These are phyloP conservation scores for Tyria jacobaeae DNA, from an alignment of 2,888 invertebrate genomes.

Conservation along the genomic window DNA sequence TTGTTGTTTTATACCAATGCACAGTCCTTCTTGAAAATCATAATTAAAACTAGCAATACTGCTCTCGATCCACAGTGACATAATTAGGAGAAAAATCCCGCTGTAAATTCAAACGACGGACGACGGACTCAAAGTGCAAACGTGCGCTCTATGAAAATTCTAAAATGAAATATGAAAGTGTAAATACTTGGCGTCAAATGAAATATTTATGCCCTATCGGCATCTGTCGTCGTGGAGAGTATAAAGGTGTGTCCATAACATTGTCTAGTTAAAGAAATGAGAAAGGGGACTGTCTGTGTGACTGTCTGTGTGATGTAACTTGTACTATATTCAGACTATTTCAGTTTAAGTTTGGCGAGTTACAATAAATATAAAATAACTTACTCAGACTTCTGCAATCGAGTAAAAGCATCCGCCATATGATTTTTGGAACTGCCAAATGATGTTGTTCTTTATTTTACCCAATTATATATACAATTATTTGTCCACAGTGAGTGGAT, in stretches of 20 bases:
- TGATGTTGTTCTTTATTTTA: too few relatives aligned
- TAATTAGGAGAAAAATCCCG: constrained; percentile 20
- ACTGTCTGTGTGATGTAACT: too few relatives aligned
- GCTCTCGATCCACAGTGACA: not conserved
- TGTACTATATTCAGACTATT: too few relatives aligned
- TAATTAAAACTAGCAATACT: not conserved
- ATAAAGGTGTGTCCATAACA: constrained; percentile 24
- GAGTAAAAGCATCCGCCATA: too few relatives aligned
- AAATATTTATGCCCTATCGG: constrained; percentile 53
- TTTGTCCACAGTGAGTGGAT: too few relatives aligned
- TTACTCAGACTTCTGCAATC: too few relatives aligned
- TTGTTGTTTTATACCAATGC: not conserved
- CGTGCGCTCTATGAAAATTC: constrained; percentile 42
- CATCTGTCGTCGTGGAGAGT: constrained; percentile 8
- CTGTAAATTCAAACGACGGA: constrained; percentile 32
- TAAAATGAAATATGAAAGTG: constrained; percentile 50
- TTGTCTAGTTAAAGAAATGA: not conserved
- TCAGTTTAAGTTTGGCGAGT: too few relatives aligned
- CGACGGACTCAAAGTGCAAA: constrained; percentile 37
- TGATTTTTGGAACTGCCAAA: too few relatives aligned
- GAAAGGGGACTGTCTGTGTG: too few relatives aligned
- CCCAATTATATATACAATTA: too few relatives aligned
- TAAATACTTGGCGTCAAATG: constrained; percentile 47
- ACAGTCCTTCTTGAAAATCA: not conserved
- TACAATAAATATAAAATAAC: too few relatives aligned